Conservation (phyloP, 2,113 vertebrate genomes). For the Pipra filicauda region DNA sequence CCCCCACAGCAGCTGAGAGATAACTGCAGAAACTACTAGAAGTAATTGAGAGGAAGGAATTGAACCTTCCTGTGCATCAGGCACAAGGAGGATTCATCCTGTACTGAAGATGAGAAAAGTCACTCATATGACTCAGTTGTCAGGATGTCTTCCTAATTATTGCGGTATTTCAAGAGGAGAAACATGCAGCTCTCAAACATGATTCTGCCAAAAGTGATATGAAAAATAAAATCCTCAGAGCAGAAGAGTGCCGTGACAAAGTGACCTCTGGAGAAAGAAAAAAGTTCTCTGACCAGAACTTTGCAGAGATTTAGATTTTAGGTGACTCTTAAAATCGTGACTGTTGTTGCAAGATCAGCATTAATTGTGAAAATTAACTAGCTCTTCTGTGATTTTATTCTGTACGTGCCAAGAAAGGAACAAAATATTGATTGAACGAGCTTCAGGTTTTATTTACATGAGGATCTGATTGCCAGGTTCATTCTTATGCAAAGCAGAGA, state of each 20-base stretch:
- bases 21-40: not conserved
- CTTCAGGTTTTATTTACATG: constrained; percentile 44
- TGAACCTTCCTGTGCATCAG: not conserved
- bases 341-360: constrained; percentile 12
- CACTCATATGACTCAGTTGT: not conserved
- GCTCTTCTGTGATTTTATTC: constrained; percentile 3
- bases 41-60: not conserved
- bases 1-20: not conserved
- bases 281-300: not conserved
- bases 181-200: not conserved
- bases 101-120: not conserved
- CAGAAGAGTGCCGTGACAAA: not conserved
- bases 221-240: not conserved
- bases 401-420: not conserved
- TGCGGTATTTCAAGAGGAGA: not conserved
- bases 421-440: constrained; percentile 29
- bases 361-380: not conserved
- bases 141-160: not conserved
- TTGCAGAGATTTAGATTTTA: not conserved
- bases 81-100: not conserved
- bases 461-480: constrained; percentile 53
- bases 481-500: constrained; percentile 35
- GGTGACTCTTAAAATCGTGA: not conserved
- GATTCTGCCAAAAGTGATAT: not conserved
- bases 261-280: not conserved